Conservation (phyloP, 2,797 vertebrate species). For the Tachyglossus aculeatus region DNA sequence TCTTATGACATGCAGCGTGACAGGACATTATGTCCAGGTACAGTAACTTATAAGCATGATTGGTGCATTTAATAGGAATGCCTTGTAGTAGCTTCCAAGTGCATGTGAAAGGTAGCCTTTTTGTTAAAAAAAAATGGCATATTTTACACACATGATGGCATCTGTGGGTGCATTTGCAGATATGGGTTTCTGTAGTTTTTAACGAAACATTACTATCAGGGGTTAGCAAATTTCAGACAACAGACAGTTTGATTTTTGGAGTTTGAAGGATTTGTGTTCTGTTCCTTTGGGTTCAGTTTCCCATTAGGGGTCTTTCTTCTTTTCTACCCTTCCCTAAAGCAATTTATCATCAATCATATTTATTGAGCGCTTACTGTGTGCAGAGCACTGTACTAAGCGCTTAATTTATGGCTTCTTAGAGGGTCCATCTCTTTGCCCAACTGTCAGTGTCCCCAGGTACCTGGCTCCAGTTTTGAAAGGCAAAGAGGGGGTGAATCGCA, state of each 20-base stretch:
- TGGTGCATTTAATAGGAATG: conserved; percentile 40
- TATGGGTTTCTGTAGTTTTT: conserved; percentile 30
- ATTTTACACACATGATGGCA: conserved; percentile 38
- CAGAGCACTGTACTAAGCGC: too few species aligned
- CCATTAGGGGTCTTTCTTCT: not conserved
- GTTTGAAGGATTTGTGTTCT: too few species aligned
- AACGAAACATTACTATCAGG: conserved; percentile 27
- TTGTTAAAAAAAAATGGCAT: not conserved
- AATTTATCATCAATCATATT: too few species aligned
- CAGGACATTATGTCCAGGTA: conserved; percentile 79
- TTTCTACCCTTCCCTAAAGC: not conserved
- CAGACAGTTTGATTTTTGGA: not conserved
- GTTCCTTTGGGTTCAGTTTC: too few species aligned
- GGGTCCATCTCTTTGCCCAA: too few species aligned
- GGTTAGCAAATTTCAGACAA: conserved; percentile 16
- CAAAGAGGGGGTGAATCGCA: too few species aligned
- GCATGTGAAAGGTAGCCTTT: conserved; percentile 48
- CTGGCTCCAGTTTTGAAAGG: too few species aligned
- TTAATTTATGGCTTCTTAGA: too few species aligned
- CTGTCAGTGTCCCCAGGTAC: too few species aligned
- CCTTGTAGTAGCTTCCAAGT: conserved; percentile 49
- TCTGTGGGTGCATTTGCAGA: conserved; percentile 13
- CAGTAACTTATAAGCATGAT: conserved; percentile 67
- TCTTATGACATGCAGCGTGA: conserved; percentile 83
- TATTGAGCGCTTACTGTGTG: too few species aligned